phyloP scores from a whole-genome alignment of 1,140 invertebrate species.

The Daktulosphaira vitifoliae region DNA sequence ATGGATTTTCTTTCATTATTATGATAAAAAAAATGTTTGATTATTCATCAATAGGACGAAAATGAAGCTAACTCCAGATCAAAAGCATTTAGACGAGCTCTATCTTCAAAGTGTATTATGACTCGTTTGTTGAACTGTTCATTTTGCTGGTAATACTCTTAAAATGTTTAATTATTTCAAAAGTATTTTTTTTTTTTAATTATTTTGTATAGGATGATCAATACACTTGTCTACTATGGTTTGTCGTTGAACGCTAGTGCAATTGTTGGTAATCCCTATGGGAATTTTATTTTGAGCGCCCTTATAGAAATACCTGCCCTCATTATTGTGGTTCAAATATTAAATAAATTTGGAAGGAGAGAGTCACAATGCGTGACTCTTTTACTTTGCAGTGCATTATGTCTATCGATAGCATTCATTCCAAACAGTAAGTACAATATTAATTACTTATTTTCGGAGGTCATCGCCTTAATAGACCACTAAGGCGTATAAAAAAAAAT shows the following conservation, averaged over 20 bases:
- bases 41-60: no score
- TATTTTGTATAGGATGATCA: constrained; percentile 51
- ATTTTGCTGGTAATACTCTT: constrained; percentile 35
- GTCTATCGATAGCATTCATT: constrained; percentile 36
- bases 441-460: no score
- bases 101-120: constrained; percentile 46
- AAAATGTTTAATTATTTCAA: background rate
- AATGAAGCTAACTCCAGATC: background rate
- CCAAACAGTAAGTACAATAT: constrained; percentile 36
- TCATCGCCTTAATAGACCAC: no score
- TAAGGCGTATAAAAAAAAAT: no score
- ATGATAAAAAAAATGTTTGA: no score
- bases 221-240: constrained; percentile 63
- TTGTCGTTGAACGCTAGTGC: constrained; percentile 52
- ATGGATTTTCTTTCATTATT: no score
- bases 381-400: constrained; percentile 35
- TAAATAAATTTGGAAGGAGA: constrained; percentile 35
- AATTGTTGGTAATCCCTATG: constrained; percentile 41
- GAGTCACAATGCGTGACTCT: constrained; percentile 33
- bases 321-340: constrained; percentile 26
- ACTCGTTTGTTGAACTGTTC: constrained; percentile 42
- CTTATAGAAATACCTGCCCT: constrained; percentile 46
- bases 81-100: constrained; percentile 44
- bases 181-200: background rate
- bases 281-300: constrained; percentile 49